Evolutionary conservation across 2,888 invertebrate genomes (phyloP).

Genomic region (Chymomyza procnemis): DNA sequence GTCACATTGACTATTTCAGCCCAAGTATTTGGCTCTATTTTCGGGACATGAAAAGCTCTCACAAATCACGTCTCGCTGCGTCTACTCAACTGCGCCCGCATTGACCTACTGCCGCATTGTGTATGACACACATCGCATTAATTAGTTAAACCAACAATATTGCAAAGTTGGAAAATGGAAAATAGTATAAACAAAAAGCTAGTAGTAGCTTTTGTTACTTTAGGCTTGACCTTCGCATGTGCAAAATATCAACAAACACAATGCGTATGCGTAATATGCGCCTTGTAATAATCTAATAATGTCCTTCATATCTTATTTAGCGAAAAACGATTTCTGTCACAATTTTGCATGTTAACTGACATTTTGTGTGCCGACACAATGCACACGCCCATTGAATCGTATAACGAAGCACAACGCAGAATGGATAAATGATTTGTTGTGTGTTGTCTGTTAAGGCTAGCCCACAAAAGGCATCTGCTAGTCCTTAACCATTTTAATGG

Average conservation of each 20-base stretch:
- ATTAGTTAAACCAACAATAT: slow-evolving; percentile 45
- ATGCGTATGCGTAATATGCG: slow-evolving; percentile 60
- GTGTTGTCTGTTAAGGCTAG: neutral
- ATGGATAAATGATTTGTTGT: slow-evolving; percentile 4
- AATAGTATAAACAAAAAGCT: neutral
- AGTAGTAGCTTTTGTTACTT: neutral
- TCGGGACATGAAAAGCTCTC: neutral
- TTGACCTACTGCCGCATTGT: slow-evolving; percentile 71
- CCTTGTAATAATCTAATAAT: slow-evolving; percentile 12
- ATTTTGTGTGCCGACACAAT: slow-evolving; percentile 23
- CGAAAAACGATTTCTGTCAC: slow-evolving; percentile 41
- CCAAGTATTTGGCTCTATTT: neutral
- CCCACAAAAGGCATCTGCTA: neutral
- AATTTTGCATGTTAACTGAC: slow-evolving; percentile 41
- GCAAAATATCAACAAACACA: neutral
- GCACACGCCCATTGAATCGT: slow-evolving; percentile 7
- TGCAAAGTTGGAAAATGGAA: neutral
- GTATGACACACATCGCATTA: slow-evolving; percentile 65
- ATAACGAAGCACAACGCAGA: slow-evolving; percentile 29
- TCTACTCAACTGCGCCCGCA: slow-evolving; percentile 12
- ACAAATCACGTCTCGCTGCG: neutral
- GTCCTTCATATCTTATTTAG: neutral
- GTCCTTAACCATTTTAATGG: neutral
- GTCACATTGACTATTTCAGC: neutral
- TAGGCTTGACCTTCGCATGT: slow-evolving; percentile 18